phyloP scores from a whole-genome alignment of 2,888 invertebrate species.

The Drosophila pullipes region DNA sequence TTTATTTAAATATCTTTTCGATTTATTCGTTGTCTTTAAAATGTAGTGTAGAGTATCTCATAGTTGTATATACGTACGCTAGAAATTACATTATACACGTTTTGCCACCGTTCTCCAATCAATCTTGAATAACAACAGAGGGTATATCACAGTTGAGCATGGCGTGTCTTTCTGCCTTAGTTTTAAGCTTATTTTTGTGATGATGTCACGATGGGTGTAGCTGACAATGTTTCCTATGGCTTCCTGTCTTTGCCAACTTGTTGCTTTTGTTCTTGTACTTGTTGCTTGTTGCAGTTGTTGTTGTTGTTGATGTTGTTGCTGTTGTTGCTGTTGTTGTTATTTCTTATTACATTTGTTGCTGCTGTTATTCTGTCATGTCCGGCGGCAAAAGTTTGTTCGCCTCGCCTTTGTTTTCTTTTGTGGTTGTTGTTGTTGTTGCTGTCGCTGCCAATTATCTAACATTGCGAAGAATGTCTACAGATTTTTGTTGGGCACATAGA shows the following conservation, averaged over 20 bases:
- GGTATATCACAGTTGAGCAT: conserved; percentile 11
- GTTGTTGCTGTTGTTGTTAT: conserved; percentile 41
- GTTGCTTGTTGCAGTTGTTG: conserved; percentile 24
- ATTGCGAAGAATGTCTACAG: conserved; percentile 37
- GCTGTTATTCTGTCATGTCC: conserved; percentile 57
- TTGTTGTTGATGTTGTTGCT: conserved; percentile 28
- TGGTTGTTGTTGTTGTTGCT: conserved; percentile 21
- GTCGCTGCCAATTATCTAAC: conserved; percentile 53
- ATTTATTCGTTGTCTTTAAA: not conserved
- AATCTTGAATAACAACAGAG: not conserved
- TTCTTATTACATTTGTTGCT: conserved; percentile 53
- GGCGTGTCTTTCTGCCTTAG: not conserved
- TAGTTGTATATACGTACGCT: not conserved
- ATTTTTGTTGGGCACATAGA: conserved; percentile 25
- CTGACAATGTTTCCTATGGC: conserved; percentile 54
- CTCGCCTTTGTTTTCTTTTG: conserved; percentile 4
- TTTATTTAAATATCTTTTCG: not conserved
- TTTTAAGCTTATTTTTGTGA: conserved; percentile 35
- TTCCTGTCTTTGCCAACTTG: conserved; percentile 61
- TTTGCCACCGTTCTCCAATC: too few species aligned
- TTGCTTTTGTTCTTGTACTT: conserved; percentile 41
- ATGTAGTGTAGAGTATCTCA: not conserved
- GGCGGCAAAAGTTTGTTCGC: conserved; percentile 54
- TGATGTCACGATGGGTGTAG: conserved; percentile 59
- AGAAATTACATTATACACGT: not conserved